Evolutionary conservation across 1,140 invertebrate genomes (phyloP).

Genomic region (Drosophila arawakana): DNA sequence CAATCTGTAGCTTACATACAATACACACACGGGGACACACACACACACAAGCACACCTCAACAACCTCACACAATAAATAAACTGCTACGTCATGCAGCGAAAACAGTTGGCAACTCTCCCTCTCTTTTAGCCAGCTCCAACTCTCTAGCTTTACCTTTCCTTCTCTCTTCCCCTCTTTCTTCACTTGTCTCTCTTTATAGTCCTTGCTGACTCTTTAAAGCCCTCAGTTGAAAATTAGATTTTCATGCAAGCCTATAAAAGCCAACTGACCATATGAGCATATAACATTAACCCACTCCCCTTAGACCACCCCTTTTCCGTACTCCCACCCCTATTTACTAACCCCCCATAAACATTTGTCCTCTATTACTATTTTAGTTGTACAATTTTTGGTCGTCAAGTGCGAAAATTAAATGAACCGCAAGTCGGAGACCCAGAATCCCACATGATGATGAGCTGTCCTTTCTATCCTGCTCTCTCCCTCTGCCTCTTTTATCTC

Average conservation of each 20-base stretch:
- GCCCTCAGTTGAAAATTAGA: constrained; percentile 58
- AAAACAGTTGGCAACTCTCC: constrained; percentile 35
- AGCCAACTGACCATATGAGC: constrained; percentile 23
- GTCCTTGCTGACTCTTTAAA: constrained; percentile 29
- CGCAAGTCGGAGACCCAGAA: constrained; percentile 53
- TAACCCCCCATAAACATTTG: neutral
- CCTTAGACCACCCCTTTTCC: neutral
- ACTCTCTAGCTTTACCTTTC: neutral
- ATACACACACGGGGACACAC: constrained; percentile 33
- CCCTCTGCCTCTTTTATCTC: neutral
- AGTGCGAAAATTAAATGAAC: constrained; percentile 81
- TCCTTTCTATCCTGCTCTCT: neutral
- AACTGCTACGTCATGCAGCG: constrained; percentile 74
- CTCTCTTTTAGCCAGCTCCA: neutral
- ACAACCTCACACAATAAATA: constrained; percentile 80
- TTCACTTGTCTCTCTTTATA: neutral
- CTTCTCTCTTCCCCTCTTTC: neutral
- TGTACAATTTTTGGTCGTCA: constrained; percentile 37
- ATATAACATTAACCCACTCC: constrained; percentile 11
- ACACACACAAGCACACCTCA: constrained; percentile 48
- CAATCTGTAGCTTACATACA: constrained; percentile 57
- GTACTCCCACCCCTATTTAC: neutral
- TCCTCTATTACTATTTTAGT: constrained; percentile 5
- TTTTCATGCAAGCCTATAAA: constrained; percentile 54
- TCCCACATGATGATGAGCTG: constrained; percentile 20